phyloP scores from a whole-genome alignment of 2,888 invertebrate genomes.

The Diplolepis rosae region DNA sequence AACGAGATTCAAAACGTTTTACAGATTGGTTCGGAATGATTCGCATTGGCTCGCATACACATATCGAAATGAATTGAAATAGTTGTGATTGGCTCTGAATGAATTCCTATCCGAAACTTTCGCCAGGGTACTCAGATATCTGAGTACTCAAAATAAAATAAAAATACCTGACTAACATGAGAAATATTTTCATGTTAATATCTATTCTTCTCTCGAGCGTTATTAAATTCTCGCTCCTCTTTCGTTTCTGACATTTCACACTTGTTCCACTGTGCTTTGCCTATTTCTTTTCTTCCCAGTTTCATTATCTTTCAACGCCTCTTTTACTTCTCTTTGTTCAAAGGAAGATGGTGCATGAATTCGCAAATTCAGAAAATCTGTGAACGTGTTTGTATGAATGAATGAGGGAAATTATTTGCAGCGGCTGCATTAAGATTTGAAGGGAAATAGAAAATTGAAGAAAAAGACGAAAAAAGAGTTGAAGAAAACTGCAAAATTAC shows the following conservation, averaged over 20 bases:
- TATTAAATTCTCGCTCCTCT: constrained; percentile 28
- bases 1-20: no score
- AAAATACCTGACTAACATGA: background rate
- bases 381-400: constrained; percentile 48
- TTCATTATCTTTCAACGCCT: constrained; percentile 30
- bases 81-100: no score
- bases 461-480: constrained; percentile 40
- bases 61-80: no score
- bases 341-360: constrained; percentile 33
- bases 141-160: no score
- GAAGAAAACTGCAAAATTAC: constrained; percentile 59
- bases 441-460: constrained; percentile 3
- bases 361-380: constrained; percentile 42
- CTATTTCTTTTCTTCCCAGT: background rate
- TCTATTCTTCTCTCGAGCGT: constrained; percentile 6
- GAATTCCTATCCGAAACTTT: no score
- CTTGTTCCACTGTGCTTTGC: constrained; percentile 9
- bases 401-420: constrained; percentile 68
- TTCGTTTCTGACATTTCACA: constrained; percentile 25
- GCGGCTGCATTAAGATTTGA: constrained; percentile 63
- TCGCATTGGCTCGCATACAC: no score
- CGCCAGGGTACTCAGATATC: no score
- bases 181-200: constrained; percentile 12
- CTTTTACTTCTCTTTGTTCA: constrained; percentile 4
- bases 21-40: no score